phyloP scores from a whole-genome alignment of 2,888 invertebrate genomes.

The Uropetala carovei region DNA sequence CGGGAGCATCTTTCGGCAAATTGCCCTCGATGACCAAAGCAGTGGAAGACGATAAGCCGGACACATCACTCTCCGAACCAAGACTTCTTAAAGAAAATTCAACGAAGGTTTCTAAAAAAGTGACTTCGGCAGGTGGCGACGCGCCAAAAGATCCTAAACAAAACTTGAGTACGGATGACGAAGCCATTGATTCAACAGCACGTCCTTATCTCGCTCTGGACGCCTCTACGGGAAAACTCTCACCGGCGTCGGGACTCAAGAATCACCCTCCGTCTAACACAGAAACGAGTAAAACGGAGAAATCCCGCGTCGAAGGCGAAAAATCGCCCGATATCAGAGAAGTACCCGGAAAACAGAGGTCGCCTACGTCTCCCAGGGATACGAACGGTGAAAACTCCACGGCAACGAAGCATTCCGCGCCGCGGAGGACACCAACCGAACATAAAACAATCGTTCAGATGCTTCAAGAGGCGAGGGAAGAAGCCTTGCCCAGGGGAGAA shows the following conservation, averaged over 20 bases:
- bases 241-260: background rate
- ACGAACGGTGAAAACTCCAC: background rate
- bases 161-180: background rate
- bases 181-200: background rate
- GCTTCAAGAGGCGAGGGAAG: constrained; percentile 51
- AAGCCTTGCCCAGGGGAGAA: background rate
- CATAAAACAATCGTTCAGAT: constrained; percentile 54
- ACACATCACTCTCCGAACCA: background rate
- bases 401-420: background rate
- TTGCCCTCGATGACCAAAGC: background rate
- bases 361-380: background rate
- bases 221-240: background rate
- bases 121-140: background rate
- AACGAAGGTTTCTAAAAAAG: background rate
- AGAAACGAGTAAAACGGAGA: background rate
- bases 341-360: background rate
- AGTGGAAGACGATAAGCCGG: background rate
- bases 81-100: background rate
- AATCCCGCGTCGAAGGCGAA: background rate
- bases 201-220: background rate
- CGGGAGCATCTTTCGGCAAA: background rate
- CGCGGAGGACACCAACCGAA: constrained; percentile 22
- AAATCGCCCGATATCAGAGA: background rate
- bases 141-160: background rate
- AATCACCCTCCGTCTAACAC: background rate